Conservation (phyloP, 2,888 invertebrate species). For the Elysia crispata region DNA sequence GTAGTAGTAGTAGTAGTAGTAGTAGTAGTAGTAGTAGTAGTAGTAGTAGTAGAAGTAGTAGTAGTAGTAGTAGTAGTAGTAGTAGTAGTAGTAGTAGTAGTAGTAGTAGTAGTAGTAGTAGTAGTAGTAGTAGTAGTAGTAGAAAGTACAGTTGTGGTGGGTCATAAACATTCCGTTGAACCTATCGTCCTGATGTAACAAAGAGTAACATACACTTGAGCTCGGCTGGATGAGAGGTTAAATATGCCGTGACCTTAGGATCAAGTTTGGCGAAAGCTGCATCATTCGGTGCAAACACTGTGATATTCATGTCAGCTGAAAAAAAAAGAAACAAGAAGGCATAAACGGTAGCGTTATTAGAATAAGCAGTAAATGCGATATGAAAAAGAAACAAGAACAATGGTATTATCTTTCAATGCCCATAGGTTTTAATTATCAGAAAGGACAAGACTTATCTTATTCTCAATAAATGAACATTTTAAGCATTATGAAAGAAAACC, state of each 20-base stretch:
- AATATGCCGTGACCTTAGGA: slow-evolving; percentile 4
- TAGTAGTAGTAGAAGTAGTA: slow-evolving; percentile 15
- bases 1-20: slow-evolving; percentile 21
- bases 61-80: not conserved
- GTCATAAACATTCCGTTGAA: too few species aligned
- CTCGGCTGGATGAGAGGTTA: not conserved
- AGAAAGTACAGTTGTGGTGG: not conserved
- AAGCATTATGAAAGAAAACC: too few species aligned
- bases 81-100: not conserved
- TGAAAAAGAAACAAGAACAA: too few species aligned
- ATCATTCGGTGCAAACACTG: slow-evolving; percentile 23
- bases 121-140: slow-evolving; percentile 5
- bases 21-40: slow-evolving; percentile 26
- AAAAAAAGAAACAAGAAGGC: too few species aligned
- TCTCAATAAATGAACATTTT: too few species aligned
- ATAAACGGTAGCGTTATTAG: too few species aligned
- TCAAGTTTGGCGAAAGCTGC: slow-evolving; percentile 17
- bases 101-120: slow-evolving; percentile 1
- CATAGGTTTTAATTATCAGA: too few species aligned
- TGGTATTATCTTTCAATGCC: too few species aligned
- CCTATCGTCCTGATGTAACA: not conserved
- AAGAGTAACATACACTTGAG: not conserved
- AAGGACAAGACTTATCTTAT: too few species aligned
- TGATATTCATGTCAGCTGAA: slow-evolving; percentile 28
- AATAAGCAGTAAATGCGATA: too few species aligned